Percentiles rank a stretch among this genome's conserved stretches.
phyloP scores from a whole-genome alignment of 2,888 invertebrate genomes.

The Macrosiphum euphorbiae region DNA sequence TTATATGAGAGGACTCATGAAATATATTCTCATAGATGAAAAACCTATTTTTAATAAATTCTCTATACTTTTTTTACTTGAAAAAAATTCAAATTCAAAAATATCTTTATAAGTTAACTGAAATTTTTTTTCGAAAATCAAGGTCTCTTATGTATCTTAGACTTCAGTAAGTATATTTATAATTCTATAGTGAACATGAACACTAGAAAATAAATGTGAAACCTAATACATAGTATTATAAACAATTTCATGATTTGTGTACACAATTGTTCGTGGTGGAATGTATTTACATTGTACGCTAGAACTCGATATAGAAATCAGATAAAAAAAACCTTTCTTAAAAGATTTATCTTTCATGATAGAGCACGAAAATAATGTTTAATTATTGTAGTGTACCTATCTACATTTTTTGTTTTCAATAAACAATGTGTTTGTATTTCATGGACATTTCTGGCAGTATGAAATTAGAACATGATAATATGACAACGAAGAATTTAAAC shows the following conservation, averaged over 20 bases:
- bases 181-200: not conserved
- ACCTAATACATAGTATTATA: not conserved
- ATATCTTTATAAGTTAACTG: not conserved
- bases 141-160: not conserved
- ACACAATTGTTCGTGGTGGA: not conserved
- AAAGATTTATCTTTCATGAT: not conserved
- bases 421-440: not conserved
- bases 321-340: not conserved
- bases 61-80: too few relatives aligned
- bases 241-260: not conserved
- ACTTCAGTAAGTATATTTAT: not conserved
- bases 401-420: not conserved
- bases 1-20: not conserved
- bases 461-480: not conserved
- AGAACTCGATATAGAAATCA: not conserved
- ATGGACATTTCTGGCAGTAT: not conserved
- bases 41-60: not conserved
- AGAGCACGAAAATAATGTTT: conserved; percentile 31
- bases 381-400: not conserved
- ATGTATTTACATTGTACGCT: not conserved
- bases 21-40: not conserved
- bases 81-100: not conserved
- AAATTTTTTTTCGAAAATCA: not conserved
- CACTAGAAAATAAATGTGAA: not conserved
- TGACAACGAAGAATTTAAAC: not conserved